These are phyloP conservation scores for Grallaria varia DNA, from an alignment of 2,113 vertebrate species.

Conservation along the genomic window DNA sequence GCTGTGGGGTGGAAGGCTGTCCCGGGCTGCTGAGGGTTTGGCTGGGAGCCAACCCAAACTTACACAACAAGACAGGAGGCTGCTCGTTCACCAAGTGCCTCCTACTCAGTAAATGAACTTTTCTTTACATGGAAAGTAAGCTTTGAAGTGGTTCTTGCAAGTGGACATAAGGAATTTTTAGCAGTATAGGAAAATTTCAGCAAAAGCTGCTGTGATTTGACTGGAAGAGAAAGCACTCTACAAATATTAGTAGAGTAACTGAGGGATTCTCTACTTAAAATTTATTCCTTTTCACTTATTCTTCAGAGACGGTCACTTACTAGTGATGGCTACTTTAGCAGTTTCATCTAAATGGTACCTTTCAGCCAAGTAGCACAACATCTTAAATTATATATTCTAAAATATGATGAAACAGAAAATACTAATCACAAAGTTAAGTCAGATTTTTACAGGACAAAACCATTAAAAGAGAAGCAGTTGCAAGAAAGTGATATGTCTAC, in stretches of 20 bases:
- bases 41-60: too few species aligned
- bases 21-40: too few species aligned
- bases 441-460: neutral
- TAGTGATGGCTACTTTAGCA: neutral
- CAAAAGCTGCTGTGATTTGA: neutral
- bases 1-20: too few species aligned
- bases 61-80: neutral
- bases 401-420: neutral
- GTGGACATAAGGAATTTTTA: neutral
- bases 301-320: neutral
- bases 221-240: neutral
- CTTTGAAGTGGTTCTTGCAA: neutral
- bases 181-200: neutral
- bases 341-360: neutral
- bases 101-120: neutral
- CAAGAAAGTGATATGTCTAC: neutral
- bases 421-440: neutral
- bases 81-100: neutral
- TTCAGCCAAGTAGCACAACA: neutral
- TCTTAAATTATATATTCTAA: neutral
- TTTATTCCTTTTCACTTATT: neutral
- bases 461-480: neutral
- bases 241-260: neutral
- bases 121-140: neutral
- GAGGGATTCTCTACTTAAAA: neutral